A percentile compares a stretch with the other conserved stretches of the same genome.
These are phyloP conservation scores for Dermochelys coriacea DNA, from an alignment of 2,797 vertebrate species.

Conservation along the genomic window DNA sequence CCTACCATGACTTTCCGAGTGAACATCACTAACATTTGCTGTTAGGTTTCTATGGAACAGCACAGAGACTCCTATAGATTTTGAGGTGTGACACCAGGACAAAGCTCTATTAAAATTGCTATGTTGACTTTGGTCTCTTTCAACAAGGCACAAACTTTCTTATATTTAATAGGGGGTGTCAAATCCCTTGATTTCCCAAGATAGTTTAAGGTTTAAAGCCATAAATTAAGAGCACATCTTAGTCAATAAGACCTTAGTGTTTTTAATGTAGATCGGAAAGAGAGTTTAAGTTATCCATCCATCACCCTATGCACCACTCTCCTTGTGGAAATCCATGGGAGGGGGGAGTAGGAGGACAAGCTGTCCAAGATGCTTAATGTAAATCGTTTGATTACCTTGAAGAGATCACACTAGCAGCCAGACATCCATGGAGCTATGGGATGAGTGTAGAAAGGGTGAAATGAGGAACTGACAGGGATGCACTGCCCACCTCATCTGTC, in stretches of 20 bases:
- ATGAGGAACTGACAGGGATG: background rate
- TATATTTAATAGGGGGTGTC: background rate
- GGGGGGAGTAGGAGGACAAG: background rate
- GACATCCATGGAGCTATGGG: background rate
- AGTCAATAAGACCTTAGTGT: background rate
- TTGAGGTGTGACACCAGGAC: background rate
- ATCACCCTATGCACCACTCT: background rate
- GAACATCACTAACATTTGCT: background rate
- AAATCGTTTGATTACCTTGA: background rate
- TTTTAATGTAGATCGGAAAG: background rate
- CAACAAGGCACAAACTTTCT: background rate
- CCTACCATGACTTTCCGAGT: background rate
- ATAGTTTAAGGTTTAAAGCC: background rate
- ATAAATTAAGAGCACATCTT: background rate
- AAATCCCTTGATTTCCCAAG: background rate
- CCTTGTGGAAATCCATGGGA: background rate
- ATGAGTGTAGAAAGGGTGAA: background rate
- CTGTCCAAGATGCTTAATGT: background rate
- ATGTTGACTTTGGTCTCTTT: background rate
- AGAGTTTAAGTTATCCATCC: background rate
- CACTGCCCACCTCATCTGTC: background rate
- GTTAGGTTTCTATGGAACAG: background rate
- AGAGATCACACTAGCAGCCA: background rate
- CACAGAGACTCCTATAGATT: background rate
- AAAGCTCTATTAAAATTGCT: background rate